A percentile compares a stretch with the other conserved stretches of the same genome.
phyloP scores from a whole-genome alignment of 2,888 invertebrate species.

The Tinea semifulvella region DNA sequence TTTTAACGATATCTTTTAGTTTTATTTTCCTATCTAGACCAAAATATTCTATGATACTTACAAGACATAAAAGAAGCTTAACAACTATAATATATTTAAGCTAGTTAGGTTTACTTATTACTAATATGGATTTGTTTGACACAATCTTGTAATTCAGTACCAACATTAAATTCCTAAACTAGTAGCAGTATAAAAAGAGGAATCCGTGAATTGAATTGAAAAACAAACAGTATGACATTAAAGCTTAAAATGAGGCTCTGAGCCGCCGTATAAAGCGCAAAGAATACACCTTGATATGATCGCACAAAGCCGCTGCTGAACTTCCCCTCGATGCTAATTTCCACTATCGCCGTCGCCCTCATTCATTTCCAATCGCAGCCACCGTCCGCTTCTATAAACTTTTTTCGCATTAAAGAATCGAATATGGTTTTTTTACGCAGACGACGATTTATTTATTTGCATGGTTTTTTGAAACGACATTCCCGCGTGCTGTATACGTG shows the following conservation, averaged over 20 bases:
- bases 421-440: conserved; percentile 61
- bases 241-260: conserved; percentile 26
- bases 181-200: no score
- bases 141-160: no score
- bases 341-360: conserved; percentile 66
- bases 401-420: conserved; percentile 68
- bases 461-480: conserved; percentile 64
- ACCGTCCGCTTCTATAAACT: conserved; percentile 60
- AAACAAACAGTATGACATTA: conserved; percentile 4
- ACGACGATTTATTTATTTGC: conserved; percentile 67
- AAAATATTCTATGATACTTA: no score
- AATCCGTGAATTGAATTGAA: no score
- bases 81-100: no score
- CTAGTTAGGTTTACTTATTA: no score
- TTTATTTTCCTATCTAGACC: no score
- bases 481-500: conserved; percentile 65
- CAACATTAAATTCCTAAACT: no score
- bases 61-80: no score
- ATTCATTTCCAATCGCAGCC: conserved; percentile 66
- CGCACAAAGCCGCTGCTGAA: conserved; percentile 66
- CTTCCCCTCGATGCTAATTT: conserved; percentile 68
- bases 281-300: conserved; percentile 67
- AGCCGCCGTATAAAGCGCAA: conserved; percentile 63
- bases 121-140: no score
- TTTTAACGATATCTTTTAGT: no score